Evolutionary conservation across 1,140 invertebrate species (phyloP), one percentile per base, ranked within the genome.

Genomic region (Lanistes nyassanus): DNA sequence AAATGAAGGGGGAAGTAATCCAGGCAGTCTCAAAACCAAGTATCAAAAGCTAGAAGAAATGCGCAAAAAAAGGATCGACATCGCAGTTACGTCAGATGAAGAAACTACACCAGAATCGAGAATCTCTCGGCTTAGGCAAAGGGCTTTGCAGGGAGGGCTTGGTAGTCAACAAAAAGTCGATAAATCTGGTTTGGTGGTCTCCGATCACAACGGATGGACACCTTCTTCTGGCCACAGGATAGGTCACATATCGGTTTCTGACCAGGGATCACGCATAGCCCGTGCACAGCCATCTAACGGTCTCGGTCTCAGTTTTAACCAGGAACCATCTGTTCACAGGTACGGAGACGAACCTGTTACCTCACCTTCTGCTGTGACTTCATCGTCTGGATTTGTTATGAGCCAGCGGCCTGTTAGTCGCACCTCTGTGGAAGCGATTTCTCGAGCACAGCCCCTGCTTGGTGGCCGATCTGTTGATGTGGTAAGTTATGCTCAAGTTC

Each of bases 41-140:
- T 87, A 81, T 79, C 84, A 84, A 78, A 82, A 79, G 64, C 76
- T 87, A 55, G 86, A 87, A 76, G 86, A 87, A 73, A 83, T 79
- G 78, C 73, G 86, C 13, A 82, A 83, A 55, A 81, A 82, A 65
- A 73, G 86, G 26, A 82, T 87, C 26, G 85, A 87, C 58, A 82
- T 84, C 19, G 67, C 80, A 23, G 81, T 85, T 26, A 87, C 86
- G 6, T 86, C 84, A 42, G 86, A 87, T 64, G 86, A 87, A 66
- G 86, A 87, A 73, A 78, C 78, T 75, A 83, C 84, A 0, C 84
- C 84, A 21, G 82, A 84, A 55, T 82, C 81, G 21, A 77, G 85
- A 62, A 86, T 86, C 39, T 84, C 85, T 29, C 72, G 83, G 55
- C 74, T 86, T 13, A 72, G 85, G 29, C 85, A 86, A 65, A 68